phyloP scores from a whole-genome alignment of 2,113 vertebrate species.

The Emydocephalus ijimae region DNA sequence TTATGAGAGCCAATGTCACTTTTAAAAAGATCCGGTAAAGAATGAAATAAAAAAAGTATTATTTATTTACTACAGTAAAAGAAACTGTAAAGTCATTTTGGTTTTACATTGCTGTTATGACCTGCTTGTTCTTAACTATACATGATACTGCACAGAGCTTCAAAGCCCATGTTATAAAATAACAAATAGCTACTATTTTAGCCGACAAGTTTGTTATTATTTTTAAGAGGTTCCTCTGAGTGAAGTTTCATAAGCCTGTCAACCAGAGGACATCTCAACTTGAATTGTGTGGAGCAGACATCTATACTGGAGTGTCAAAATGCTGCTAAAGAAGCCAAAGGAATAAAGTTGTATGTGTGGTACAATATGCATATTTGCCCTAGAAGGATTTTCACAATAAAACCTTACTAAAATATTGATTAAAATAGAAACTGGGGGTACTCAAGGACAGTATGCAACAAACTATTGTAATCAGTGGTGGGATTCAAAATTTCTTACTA shows the following conservation, averaged over 20 bases:
- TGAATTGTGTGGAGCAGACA: neutral
- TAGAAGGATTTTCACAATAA: neutral
- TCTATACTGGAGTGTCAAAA: neutral
- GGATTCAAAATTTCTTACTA: too few species aligned
- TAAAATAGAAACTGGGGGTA: neutral
- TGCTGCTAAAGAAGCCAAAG: neutral
- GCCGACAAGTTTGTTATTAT: neutral
- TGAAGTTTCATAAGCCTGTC: constrained; percentile 2
- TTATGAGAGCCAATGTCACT: neutral
- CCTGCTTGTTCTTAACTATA: constrained; percentile 25
- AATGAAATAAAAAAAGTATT: neutral
- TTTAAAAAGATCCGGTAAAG: constrained; percentile 11
- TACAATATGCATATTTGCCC: neutral
- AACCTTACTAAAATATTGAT: neutral
- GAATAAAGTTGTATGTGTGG: neutral
- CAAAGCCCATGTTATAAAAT: constrained; percentile 14
- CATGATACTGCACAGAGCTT: neutral
- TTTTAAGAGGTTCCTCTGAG: neutral
- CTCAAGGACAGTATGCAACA: neutral
- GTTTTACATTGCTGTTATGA: constrained; percentile 5
- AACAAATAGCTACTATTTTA: constrained; percentile 29
- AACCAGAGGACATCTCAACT: neutral
- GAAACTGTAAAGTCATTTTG: constrained; percentile 21
- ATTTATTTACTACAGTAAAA: constrained; percentile 18
- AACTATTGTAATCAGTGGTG: too few species aligned